Evolutionary conservation across 2,888 invertebrate genomes (phyloP).

Genomic region (Zygogramma bicolorata): DNA sequence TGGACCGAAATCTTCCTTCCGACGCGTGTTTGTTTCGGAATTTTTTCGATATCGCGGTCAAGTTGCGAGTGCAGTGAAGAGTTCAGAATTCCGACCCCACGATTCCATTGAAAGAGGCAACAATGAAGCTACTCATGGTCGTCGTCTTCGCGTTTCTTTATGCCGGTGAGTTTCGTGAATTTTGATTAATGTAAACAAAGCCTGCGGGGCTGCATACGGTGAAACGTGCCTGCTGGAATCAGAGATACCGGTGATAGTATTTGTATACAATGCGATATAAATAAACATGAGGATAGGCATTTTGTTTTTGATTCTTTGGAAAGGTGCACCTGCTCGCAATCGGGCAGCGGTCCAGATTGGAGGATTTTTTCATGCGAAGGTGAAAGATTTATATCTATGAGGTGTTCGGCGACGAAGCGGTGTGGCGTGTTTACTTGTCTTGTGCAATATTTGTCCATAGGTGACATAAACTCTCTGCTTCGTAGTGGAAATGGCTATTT

Average conservation of each 20-base stretch:
- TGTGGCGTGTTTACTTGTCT: not conserved
- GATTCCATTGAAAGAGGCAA: not conserved
- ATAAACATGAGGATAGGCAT: conserved; percentile 28
- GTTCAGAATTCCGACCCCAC: too few species aligned
- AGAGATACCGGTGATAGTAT: conserved; percentile 35
- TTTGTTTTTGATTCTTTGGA: conserved; percentile 13
- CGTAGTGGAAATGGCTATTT: too few species aligned
- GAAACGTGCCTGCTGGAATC: conserved; percentile 20
- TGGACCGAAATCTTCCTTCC: conserved; percentile 23
- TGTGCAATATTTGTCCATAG: not conserved
- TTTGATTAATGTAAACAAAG: conserved; percentile 13
- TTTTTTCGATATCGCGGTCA: not conserved
- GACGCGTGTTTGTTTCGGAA: not conserved
- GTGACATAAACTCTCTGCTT: too few species aligned
- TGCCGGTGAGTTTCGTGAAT: conserved; percentile 16
- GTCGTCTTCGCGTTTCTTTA: not conserved
- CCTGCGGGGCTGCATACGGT: conserved; percentile 4
- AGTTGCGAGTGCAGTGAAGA: conserved; percentile 6
- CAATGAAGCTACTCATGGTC: conserved; percentile 10
- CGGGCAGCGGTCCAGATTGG: not conserved
- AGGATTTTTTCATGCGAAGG: not conserved
- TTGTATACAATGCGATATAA: conserved; percentile 39
- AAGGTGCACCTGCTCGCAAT: conserved; percentile 19
- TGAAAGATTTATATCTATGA: too few species aligned
- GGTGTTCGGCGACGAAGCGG: not conserved